A percentile compares a stretch with the other conserved stretches of the same genome.
Evolutionary conservation across 2,797 vertebrate species (phyloP).

Genomic region (Urosaurus nigricauda): DNA sequence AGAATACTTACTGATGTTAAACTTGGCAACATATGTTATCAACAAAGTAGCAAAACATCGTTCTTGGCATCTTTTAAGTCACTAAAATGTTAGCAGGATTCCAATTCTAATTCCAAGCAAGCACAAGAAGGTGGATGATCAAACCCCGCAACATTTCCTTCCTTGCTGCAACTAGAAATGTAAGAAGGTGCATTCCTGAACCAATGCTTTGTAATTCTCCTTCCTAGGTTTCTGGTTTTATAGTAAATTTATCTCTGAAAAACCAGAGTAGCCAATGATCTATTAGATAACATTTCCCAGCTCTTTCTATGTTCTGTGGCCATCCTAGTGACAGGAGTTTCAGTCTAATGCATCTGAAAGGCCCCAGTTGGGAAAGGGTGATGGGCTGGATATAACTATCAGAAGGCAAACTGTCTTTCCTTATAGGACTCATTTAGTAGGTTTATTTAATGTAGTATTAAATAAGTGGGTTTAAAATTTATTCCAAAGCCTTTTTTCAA

Average conservation of each 20-base stretch:
- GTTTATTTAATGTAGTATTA: constrained; percentile 28
- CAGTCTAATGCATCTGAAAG: not conserved
- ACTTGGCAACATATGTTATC: constrained; percentile 63
- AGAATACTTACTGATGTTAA: constrained; percentile 66
- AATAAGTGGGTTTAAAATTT: constrained; percentile 56
- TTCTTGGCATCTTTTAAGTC: constrained; percentile 59
- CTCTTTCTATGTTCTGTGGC: not conserved
- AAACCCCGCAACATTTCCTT: not conserved
- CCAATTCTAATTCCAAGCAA: not conserved
- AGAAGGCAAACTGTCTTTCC: constrained; percentile 54
- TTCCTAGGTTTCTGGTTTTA: constrained; percentile 69
- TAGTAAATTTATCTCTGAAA: constrained; percentile 58
- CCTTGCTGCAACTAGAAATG: not conserved
- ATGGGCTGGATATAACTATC: constrained; percentile 38
- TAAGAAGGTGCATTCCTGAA: not conserved
- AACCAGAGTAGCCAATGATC: constrained; percentile 44
- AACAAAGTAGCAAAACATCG: constrained; percentile 69
- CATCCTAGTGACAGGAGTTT: too few relatives aligned
- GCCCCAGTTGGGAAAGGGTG: not conserved
- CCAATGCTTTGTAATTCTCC: constrained; percentile 34
- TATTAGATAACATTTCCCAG: not conserved
- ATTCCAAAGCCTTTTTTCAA: constrained; percentile 48
- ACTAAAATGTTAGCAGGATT: not conserved
- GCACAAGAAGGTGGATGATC: not conserved
- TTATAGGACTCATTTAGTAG: constrained; percentile 34